Evolutionary conservation across 2,113 vertebrate species (phyloP), one percentile per base, ranked within the genome.

Genomic region (Aix galericulata): DNA sequence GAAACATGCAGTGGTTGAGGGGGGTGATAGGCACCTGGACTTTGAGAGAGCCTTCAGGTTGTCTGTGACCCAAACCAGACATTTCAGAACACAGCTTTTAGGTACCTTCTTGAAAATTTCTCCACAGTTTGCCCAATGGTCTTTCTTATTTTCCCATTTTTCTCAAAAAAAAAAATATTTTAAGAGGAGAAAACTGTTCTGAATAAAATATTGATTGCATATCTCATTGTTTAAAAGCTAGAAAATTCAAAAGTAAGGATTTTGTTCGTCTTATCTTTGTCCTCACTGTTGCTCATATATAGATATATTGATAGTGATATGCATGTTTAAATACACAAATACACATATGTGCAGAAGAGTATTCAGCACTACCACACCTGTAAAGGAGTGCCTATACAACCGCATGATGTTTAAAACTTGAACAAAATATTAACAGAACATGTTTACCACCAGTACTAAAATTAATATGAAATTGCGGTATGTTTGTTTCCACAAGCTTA

Each of bases 351-450:
- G 32, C 9, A 69, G 46, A 87, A 38, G n/a, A 62, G 13, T 40
- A 80, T n/a, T 75, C 36, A n/a, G 15, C 40, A 36, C 20, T 52
- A 42, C 26, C 50, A 5, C n/a, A 63, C 34, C 12, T 74, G 11
- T 50, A 64, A 78, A 81, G n/a, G 6, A 63, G 9, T 40, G 53
- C 23, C 67, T 6, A 2, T 53, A 91, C 81, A 89, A 18, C 3
- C 23, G 25, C n/a, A 4, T n/a, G 62, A 82, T 67, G n/a, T 79
- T 93, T 86, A 55, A 93, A 89, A 88, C 6, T 34, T 60, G 8
- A 13, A 50, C 74, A 71, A 59, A 60, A 36, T 5, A 3, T 52
- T 38, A 82, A 34, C 11, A 53, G 1, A 52, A 44, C 1, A 0
- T 42, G 34, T 85, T 85, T 69, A 3, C 78, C 71, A 22, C 17